Evolutionary conservation across 2,797 vertebrate species (phyloP), one percentile per base, ranked within the genome.

Genomic region (Chromobotia macracanthus): DNA sequence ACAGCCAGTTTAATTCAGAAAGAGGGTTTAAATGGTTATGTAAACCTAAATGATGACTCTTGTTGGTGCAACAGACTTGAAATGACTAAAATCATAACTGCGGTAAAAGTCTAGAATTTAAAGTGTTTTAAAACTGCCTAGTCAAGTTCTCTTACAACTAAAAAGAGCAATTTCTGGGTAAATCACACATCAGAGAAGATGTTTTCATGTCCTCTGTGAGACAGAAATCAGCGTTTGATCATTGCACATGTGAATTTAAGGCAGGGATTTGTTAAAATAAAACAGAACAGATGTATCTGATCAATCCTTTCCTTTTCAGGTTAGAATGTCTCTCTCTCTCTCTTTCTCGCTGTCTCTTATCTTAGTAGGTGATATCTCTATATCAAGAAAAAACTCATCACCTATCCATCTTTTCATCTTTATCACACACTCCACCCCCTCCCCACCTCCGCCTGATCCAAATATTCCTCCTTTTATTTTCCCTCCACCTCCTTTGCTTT

Each of bases 341-440:
- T 51, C 61, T 63, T 50, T 23, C 64, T 35, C 19, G 1, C 28
- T 28, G 28, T 28, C 28, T 28, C 28, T 28, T 28, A 28, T 28
- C 28, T 28, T 41, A 85, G 64, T 84, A 87, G 86, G 88, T 89
- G 84, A 77, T 82, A 85, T 87, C 85, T 85, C 83, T 85, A 77
- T 86, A 89, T 87, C 35, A 86, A 89, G 85, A 85, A 87, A 88
- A 85, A 88, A 86, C 86, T 84, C 67, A 69, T 84, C 87, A 79
- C 83, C 82, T 83, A 86, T 88, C 83, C 80, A 81, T 82, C 80
- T 84, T 86, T 87, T 90, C 90, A 90, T 89, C 91, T 91, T 89
- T 82, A 90, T 89, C 89, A 87, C 64, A 68, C 90, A 89, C n/a
- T n/a, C n/a, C n/a, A n/a, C n/a, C 28, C 28, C 28, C 28, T 28